These are phyloP conservation scores for Motacilla alba DNA, from an alignment of 2,113 vertebrate species.

Conservation along the genomic window DNA sequence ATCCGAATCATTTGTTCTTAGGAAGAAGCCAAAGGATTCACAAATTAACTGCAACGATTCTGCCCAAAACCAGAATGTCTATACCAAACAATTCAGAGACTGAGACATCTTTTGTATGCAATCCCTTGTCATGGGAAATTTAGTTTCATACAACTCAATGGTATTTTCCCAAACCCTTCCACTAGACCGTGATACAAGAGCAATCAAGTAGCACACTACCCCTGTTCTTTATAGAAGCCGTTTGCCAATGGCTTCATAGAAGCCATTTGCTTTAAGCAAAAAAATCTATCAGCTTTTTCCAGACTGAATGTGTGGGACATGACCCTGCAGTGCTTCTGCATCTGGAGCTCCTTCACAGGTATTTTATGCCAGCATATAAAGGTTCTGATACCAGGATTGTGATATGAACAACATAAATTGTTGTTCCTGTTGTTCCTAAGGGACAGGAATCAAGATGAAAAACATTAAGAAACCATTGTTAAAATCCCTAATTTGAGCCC, in stretches of 20 bases:
- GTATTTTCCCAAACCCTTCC: background rate
- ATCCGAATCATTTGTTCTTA: background rate
- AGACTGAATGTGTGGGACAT: background rate
- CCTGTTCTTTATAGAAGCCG: rapidly evolving
- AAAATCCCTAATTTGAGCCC: background rate
- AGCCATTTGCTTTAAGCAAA: background rate
- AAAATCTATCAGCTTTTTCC: background rate
- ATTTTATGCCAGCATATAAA: background rate
- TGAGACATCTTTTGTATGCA: background rate
- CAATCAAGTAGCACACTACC: background rate
- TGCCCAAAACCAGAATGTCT: background rate
- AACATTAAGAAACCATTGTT: background rate
- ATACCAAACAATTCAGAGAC: background rate
- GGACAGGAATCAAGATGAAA: background rate
- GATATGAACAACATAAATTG: background rate
- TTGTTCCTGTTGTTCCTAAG: background rate
- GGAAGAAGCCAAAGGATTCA: background rate
- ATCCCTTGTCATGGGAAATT: background rate
- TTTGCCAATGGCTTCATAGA: background rate
- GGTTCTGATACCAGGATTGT: background rate
- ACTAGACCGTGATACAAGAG: background rate
- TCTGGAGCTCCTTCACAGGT: background rate
- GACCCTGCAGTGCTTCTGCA: background rate
- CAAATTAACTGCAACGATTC: background rate
- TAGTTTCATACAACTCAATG: background rate